A percentile compares a stretch with the other conserved stretches of the same genome.
Evolutionary conservation across 2,113 vertebrate genomes (phyloP).

Genomic region (Caloenas nicobarica): DNA sequence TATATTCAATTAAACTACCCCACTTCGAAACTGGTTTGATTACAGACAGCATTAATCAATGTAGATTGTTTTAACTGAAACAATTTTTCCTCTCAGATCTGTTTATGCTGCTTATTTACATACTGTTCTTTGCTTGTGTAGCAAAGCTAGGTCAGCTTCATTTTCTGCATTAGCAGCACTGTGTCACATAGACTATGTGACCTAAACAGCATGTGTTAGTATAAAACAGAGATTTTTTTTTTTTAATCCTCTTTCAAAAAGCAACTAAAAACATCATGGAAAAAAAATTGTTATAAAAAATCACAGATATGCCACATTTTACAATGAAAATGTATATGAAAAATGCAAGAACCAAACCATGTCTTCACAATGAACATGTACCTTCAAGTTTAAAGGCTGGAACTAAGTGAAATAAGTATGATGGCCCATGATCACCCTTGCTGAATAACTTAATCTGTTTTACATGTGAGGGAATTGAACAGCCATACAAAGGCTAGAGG

Average conservation of each 20-base stretch:
- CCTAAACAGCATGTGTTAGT: background rate
- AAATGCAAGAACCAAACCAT: background rate
- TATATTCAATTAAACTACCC: background rate
- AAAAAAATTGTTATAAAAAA: background rate
- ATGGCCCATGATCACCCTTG: background rate
- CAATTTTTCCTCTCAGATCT: constrained; percentile 14
- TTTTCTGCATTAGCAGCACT: background rate
- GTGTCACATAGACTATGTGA: background rate
- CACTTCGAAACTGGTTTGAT: background rate
- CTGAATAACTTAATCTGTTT: background rate
- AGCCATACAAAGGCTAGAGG: background rate
- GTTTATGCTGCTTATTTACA: constrained; percentile 19
- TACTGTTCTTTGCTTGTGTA: background rate
- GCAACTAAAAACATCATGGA: background rate
- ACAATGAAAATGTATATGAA: background rate
- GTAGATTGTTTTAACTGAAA: background rate
- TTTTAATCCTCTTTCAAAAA: background rate
- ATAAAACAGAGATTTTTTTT: background rate
- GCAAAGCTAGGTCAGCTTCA: background rate
- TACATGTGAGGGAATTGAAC: background rate
- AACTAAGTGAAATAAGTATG: background rate
- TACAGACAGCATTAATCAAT: background rate
- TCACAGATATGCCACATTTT: background rate
- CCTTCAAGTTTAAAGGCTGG: background rate
- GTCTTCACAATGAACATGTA: background rate